phyloP scores from a whole-genome alignment of 2,113 vertebrate species.

The Myiopsitta monachus region DNA sequence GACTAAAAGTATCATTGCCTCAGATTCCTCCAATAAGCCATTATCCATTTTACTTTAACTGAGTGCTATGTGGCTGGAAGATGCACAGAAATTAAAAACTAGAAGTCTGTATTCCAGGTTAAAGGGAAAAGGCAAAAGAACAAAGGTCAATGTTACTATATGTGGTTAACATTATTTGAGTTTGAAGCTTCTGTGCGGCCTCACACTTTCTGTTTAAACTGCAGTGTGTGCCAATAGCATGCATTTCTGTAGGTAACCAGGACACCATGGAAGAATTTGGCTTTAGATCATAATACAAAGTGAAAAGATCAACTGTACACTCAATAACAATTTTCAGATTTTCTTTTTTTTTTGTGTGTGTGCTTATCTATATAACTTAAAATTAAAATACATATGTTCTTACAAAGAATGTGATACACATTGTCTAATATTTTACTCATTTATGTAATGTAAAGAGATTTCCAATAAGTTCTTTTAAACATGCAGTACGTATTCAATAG shows the following conservation, averaged over 20 bases:
- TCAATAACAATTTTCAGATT: neutral
- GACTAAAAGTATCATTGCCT: neutral
- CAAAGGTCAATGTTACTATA: neutral
- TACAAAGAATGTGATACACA: rapidly evolving
- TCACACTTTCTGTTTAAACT: neutral
- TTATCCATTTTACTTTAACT: neutral
- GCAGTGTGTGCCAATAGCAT: neutral
- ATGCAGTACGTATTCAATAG: neutral
- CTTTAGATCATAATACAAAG: neutral
- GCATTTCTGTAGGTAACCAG: neutral
- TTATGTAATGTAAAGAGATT: neutral
- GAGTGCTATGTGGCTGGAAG: neutral
- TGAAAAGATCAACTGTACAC: neutral
- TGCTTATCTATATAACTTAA: neutral
- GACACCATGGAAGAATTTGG: neutral
- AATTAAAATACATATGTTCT: neutral
- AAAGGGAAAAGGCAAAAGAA: neutral
- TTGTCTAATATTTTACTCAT: neutral
- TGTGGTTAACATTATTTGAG: neutral
- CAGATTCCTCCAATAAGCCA: neutral
- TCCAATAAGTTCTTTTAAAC: neutral
- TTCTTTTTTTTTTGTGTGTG: neutral
- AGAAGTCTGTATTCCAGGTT: neutral
- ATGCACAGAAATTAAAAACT: neutral
- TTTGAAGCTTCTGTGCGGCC: neutral